Base-by-base conservation (phyloP, 2,888 invertebrate species). In the Lepidochitona cinerea region DNA sequence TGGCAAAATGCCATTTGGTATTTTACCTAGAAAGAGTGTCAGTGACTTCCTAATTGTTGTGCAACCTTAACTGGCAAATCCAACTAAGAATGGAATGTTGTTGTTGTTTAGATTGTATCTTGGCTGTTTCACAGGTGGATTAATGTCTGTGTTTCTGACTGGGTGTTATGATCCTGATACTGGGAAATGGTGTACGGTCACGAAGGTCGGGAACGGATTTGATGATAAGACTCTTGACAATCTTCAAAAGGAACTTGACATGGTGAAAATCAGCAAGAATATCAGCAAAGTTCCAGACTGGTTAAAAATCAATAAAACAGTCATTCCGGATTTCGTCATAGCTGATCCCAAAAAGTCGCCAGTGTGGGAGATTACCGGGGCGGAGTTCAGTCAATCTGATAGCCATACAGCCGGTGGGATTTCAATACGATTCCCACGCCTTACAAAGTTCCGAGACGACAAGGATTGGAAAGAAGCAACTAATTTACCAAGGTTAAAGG, bases 121-220 rank as follows among this genome's bases (percentile, higher is more conserved):
- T 4, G 18, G 23, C 12, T 26, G 23, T 66, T 37, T 66, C 83
- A 41, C 73, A 91, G 93, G 97, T 59, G 97, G 97, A 0, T 94
- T 96, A 92, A 95, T 97, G 94, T 97, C 97, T 2, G 94, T 97
- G 64, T 98, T 97, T 88, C 92, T 98, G 26, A 97, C 98, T 97
- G 98, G 98, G 0, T 96, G 96, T 83, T 93, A 94, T 74, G 95
- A 98, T 90, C 92, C 92, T 6, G 89, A 86, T 0, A 92, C 92
- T 3, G 92, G 92, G 64, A 92, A 93, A 68, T 98, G 96, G 95
- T 93, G 95, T 74, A 98, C 98, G 0, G 98, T 98, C 0, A 97
- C 97, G 0, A 98, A 98, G 92, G 93, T 93, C 66, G 91, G 91
- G 70, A 91, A 89, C 71, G 97, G 97, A 0, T 95, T 96, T 77